phyloP scores from a whole-genome alignment of 92 coral and sea anemone genomes.

The Diadumene lineata region DNA sequence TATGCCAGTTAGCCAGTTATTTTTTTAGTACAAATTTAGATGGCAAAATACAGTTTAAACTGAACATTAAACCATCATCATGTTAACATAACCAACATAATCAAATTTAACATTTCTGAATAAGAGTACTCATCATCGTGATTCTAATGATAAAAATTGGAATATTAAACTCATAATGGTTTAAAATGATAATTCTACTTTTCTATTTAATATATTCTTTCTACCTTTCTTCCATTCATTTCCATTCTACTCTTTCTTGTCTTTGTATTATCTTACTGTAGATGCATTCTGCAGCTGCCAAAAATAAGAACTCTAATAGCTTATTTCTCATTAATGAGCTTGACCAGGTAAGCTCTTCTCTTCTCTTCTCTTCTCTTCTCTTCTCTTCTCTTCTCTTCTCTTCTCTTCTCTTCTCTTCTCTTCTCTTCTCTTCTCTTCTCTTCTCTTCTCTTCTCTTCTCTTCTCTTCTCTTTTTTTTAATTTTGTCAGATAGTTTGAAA shows the following conservation, averaged over 20 bases:
- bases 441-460: neutral
- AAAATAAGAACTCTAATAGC: conserved; percentile 57
- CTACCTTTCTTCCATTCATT: conserved; percentile 6
- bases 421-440: neutral
- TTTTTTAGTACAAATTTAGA: too few relatives aligned
- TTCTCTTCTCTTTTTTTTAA: neutral
- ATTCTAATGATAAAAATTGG: too few relatives aligned
- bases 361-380: conserved; percentile 2
- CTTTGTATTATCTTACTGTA: conserved; percentile 43
- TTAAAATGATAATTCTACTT: too few relatives aligned
- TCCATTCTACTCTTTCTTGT: conserved; percentile 11
- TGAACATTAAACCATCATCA: too few relatives aligned
- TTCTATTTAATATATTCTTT: neutral
- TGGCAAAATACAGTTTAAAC: too few relatives aligned
- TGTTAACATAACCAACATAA: too few relatives aligned
- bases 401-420: neutral
- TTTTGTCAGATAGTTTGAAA: neutral
- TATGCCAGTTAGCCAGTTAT: too few relatives aligned
- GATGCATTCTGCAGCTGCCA: conserved; percentile 71
- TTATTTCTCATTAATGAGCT: conserved; percentile 79
- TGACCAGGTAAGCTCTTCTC: conserved; percentile 73
- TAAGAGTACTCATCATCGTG: too few relatives aligned
- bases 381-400: neutral
- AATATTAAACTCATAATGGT: too few relatives aligned
- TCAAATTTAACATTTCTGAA: too few relatives aligned